Evolutionary conservation across 2,888 invertebrate species (phyloP).

Genomic region (Diloba caeruleocephala): DNA sequence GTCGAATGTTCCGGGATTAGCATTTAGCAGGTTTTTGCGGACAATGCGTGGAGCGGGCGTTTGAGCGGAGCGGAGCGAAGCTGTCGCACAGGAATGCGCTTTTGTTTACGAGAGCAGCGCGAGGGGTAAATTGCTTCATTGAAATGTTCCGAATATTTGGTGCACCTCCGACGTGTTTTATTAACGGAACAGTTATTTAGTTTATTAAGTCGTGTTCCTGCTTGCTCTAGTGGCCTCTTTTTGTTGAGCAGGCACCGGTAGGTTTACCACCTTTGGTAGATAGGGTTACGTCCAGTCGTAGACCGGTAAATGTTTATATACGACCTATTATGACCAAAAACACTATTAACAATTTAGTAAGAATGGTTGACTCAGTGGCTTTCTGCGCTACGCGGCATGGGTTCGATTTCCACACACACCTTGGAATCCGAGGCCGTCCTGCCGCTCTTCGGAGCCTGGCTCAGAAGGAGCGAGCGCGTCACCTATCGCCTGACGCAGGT

Average conservation of each 20-base stretch:
- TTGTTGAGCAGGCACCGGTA: neutral
- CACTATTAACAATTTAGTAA: too few relatives aligned
- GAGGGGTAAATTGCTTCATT: slow-evolving; percentile 60
- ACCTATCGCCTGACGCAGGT: too few relatives aligned
- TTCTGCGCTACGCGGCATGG: too few relatives aligned
- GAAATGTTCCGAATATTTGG: slow-evolving; percentile 50
- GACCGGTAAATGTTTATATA: neutral
- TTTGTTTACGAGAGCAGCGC: slow-evolving; percentile 54
- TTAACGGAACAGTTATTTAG: slow-evolving; percentile 46
- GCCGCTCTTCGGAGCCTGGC: too few relatives aligned
- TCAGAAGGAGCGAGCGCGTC: too few relatives aligned
- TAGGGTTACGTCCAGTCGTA: neutral
- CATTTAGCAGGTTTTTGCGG: slow-evolving; percentile 68
- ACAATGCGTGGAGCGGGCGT: slow-evolving; percentile 61
- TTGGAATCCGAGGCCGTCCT: too few relatives aligned
- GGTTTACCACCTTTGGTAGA: neutral
- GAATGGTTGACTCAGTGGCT: too few relatives aligned
- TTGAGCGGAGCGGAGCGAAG: slow-evolving; percentile 28
- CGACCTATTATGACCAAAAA: too few relatives aligned
- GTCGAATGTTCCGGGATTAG: slow-evolving; percentile 67
- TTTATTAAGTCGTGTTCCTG: slow-evolving; percentile 40
- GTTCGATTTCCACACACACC: too few relatives aligned
- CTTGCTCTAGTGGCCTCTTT: slow-evolving; percentile 13
- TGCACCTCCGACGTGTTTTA: slow-evolving; percentile 36
- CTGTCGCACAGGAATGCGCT: slow-evolving; percentile 53